Evolutionary conservation across 2,888 invertebrate species (phyloP), one percentile per base, ranked within the genome.

Genomic region (Anaspis maculata): DNA sequence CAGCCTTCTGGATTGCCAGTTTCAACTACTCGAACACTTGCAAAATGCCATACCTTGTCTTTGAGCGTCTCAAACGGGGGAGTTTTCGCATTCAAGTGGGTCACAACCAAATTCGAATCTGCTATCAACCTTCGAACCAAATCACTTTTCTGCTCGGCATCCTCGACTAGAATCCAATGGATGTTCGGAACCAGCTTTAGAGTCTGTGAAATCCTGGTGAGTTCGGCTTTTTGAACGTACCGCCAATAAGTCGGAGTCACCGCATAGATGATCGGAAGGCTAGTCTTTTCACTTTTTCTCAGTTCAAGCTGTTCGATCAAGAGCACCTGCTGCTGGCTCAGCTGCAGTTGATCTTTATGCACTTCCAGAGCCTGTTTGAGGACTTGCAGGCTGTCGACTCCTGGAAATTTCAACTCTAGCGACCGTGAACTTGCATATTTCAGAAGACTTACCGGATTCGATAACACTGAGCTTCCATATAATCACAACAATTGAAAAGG

Each of bases 81-180:
- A 0, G 88, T 89, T 41, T 73, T 70, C 0, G 73, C 75, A 51
- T 72, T 70, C n/a, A 89, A 62, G 53, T 74, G 72, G 1, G 81
- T 80, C 37, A 72, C 73, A 26, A 76, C 42, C 9, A 65, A 41
- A 34, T 51, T 54, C 2, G 82, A 79, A 16, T 78, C 75, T 33
- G 35, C 35, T 10, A 95, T 67, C 16, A 94, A 69, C 47, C 80
- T 79, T 3, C 71, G 70, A 1, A 96, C 91, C 34, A 91, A 67
- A 25, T 68, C 63, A 0, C 83, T 82, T 59, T 79, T 86, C 3
- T 65, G 63, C 3, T 71, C 70, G 0, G 89, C 72, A 66, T 96
- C 96, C 66, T 96, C 96, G 7, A 96, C 74, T 13, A 96, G 68
- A 42, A 96, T 83, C 96, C 96, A 96, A 61, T 94, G 89, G 32